phyloP scores from a whole-genome alignment of 2,888 invertebrate genomes.

The Syrista parreyssii region DNA sequence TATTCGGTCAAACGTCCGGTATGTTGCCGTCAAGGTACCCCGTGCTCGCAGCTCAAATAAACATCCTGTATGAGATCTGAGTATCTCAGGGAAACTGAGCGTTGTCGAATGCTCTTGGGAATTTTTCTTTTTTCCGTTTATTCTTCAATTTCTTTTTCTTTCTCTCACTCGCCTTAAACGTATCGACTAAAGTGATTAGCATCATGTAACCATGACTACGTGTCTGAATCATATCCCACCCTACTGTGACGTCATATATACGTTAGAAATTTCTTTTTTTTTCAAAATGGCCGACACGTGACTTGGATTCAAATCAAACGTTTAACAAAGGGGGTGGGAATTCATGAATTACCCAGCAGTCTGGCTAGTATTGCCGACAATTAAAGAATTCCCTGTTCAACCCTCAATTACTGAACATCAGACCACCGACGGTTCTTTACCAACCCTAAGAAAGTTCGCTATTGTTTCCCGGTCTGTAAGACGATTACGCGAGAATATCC shows the following conservation, averaged over 20 bases:
- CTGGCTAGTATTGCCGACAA: background rate
- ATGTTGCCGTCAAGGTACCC: background rate
- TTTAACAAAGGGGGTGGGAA: background rate
- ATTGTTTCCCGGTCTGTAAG: background rate
- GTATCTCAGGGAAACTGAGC: background rate
- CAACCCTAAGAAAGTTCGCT: background rate
- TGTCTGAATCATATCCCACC: background rate
- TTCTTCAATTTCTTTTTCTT: background rate
- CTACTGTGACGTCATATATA: background rate
- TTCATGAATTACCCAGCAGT: background rate
- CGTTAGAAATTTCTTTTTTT: background rate
- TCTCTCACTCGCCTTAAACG: background rate
- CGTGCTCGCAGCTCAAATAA: background rate
- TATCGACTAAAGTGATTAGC: background rate
- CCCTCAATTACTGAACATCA: background rate
- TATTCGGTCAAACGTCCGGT: background rate
- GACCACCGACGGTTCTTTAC: background rate
- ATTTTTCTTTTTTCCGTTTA: background rate
- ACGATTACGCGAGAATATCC: background rate
- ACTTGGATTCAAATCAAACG: background rate
- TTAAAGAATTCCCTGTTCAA: background rate
- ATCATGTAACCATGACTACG: background rate
- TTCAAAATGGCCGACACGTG: background rate
- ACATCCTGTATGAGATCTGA: background rate
- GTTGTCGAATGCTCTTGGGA: background rate